Base-by-base conservation (phyloP, 2,113 vertebrate genomes). In the Philantomba maxwellii region DNA sequence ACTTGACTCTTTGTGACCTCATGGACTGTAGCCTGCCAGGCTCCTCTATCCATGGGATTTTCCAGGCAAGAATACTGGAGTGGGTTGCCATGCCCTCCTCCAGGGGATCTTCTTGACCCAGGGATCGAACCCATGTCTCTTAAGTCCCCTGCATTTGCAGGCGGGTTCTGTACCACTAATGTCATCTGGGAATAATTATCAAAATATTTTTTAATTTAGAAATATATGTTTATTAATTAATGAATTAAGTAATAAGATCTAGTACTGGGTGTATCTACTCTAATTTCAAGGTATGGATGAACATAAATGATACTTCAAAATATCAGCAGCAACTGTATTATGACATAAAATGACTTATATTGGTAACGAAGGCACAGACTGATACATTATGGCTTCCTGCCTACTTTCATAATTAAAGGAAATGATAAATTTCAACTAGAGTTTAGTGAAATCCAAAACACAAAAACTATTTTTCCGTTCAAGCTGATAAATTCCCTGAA, bases 321-420 rank as follows among this genome's bases (percentile, higher is more conserved):
- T 87, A 30, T 13, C 57, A 62, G 19, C 5, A 89, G 51, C 12
- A 84, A 43, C 51, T 60, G 6, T 28, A 49, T 49, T 39, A 26
- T 49, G 28, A 91, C 2, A 17, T 66, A 73, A 86, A 96, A 93
- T 33, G 43, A 66, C 87, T 95, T 85, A 66, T 93, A 23, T 3
- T 86, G 57, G 26, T 96, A 64, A 87, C 81, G 93, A 66, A 91
- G 47, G 30, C 4, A 11, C 36, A 19, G n/a, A 26, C 25, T 93
- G 53, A 58, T 39, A 51, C 8, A 2, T 30, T 51, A 6, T 64
- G 19, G 5, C 57, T 95, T 96, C 15, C 55, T 94, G 57, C 15
- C 45, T 97, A 58, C 58, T 64, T 92, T 86, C n/a, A 19, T 62
- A 94, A 64, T 70, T 47, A 64, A 88, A 90, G 53, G 78, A 96